phyloP scores from a whole-genome alignment of 2,888 invertebrate species.

The Rotaria sp. region DNA sequence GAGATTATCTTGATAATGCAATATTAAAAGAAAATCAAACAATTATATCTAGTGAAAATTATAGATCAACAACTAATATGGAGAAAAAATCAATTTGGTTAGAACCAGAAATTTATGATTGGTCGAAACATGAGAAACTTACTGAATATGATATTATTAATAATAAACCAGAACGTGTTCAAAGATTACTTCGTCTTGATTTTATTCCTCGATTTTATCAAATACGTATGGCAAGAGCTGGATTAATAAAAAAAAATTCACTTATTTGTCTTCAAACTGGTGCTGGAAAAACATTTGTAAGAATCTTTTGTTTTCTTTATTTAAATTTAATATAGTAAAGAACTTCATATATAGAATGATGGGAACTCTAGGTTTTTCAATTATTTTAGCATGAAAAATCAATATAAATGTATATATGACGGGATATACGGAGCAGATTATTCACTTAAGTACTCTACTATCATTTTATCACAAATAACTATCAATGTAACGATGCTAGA shows the following conservation, averaged over 20 bases:
- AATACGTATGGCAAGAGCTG: neutral
- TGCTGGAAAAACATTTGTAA: slow-evolving; percentile 14
- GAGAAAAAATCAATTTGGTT: neutral
- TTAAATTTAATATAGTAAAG: too few species aligned
- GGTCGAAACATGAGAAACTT: neutral
- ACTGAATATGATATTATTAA: neutral
- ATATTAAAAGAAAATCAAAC: neutral
- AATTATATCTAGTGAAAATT: neutral
- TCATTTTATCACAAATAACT: too few species aligned
- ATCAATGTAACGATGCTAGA: too few species aligned
- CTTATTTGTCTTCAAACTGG: slow-evolving; percentile 24
- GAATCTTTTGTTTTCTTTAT: neutral
- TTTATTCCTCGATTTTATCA: slow-evolving; percentile 1
- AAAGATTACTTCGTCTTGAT: neutral
- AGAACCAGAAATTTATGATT: slow-evolving; percentile 5
- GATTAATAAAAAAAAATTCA: neutral
- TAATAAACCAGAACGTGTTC: neutral
- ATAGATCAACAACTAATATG: neutral
- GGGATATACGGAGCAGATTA: too few species aligned
- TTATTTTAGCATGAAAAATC: too few species aligned
- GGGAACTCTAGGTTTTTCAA: too few species aligned
- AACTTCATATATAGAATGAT: too few species aligned
- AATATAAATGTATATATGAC: too few species aligned
- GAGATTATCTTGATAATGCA: neutral
- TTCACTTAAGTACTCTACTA: too few species aligned